These are phyloP conservation scores for Sandelia bainsii DNA, from an alignment of 2,797 vertebrate species.

Conservation along the genomic window DNA sequence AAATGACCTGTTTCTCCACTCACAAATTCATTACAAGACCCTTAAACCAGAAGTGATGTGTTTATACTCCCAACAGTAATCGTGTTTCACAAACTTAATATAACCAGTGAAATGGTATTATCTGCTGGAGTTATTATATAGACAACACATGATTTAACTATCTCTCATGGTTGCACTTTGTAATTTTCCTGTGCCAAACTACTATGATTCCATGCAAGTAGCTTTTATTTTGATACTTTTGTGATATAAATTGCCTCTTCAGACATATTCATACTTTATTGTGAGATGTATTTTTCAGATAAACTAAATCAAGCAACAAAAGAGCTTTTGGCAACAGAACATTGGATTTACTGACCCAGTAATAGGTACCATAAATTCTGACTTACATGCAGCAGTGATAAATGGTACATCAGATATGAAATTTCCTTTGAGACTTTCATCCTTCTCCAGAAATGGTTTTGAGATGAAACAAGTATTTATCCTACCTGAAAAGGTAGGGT, in stretches of 20 bases:
- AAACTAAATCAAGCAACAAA: conserved; percentile 82
- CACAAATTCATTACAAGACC: conserved; percentile 36
- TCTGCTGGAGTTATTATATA: conserved; percentile 62
- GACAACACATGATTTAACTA: conserved; percentile 65
- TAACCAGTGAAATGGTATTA: conserved; percentile 58
- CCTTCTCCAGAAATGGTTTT: conserved; percentile 75
- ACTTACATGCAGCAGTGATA: conserved; percentile 78
- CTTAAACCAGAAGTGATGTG: conserved; percentile 46
- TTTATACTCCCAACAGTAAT: conserved; percentile 60
- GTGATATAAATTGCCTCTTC: conserved; percentile 66
- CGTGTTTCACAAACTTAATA: conserved; percentile 65
- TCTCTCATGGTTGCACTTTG: conserved; percentile 48
- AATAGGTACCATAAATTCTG: conserved; percentile 84
- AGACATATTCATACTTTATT: conserved; percentile 70
- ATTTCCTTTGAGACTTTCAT: conserved; percentile 79
- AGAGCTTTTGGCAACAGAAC: conserved; percentile 79
- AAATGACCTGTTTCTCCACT: conserved; percentile 38
- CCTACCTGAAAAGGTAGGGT: conserved; percentile 70
- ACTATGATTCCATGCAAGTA: conserved; percentile 42
- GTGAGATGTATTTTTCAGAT: conserved; percentile 75
- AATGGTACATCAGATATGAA: conserved; percentile 80
- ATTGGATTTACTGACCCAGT: conserved; percentile 81
- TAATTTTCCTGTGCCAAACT: conserved; percentile 49
- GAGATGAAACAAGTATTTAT: conserved; percentile 75
- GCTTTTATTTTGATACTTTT: conserved; percentile 67